Evolutionary conservation across 2,888 invertebrate genomes (phyloP).

Genomic region (Antheraea assamensis): DNA sequence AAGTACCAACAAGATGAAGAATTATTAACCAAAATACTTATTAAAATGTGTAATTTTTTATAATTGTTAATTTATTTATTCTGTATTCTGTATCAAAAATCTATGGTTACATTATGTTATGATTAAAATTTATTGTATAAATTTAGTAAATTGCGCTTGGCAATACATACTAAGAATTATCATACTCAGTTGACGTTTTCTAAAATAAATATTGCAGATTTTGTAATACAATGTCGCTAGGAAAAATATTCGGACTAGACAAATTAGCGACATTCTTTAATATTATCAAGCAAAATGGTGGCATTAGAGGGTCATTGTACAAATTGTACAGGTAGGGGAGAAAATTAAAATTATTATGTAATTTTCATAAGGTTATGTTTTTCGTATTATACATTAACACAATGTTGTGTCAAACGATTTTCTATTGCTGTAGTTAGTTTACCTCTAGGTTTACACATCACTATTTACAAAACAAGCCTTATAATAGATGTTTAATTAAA

Average conservation of each 20-base stretch:
- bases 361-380: constrained; percentile 57
- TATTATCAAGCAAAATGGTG: constrained; percentile 88
- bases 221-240: constrained; percentile 72
- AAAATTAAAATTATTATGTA: constrained; percentile 69
- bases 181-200: background rate
- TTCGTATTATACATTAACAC: background rate
- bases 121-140: background rate
- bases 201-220: constrained; percentile 21
- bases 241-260: constrained; percentile 87
- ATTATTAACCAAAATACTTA: too few relatives aligned
- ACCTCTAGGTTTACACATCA: too few relatives aligned
- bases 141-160: background rate
- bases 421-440: too few relatives aligned
- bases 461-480: too few relatives aligned
- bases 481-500: too few relatives aligned
- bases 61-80: too few relatives aligned
- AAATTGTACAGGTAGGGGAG: constrained; percentile 87
- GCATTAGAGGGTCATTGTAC: constrained; percentile 84
- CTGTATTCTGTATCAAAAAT: too few relatives aligned
- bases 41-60: too few relatives aligned
- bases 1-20: too few relatives aligned
- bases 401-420: too few relatives aligned
- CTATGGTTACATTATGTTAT: too few relatives aligned
- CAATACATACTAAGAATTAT: background rate
- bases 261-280: constrained; percentile 84